Percentiles rank a stretch among this genome's conserved stretches.
Conservation (phyloP, 2,797 vertebrate species). For the Lerista edwardsae region DNA sequence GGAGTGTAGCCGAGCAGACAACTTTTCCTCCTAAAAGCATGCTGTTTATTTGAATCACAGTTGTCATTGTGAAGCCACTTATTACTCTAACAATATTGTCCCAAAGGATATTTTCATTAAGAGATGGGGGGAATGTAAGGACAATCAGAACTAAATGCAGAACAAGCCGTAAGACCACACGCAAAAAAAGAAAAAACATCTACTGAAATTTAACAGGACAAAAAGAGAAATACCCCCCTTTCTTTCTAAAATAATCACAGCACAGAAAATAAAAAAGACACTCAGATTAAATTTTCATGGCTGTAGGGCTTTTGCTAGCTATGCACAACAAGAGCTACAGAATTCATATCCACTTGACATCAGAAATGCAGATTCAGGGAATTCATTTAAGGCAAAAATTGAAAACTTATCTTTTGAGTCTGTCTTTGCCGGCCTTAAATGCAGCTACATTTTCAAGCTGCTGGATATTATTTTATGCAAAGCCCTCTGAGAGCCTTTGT, state of each 20-base stretch:
- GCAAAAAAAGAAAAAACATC: constrained; percentile 28
- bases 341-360: constrained; percentile 67
- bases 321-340: constrained; percentile 58
- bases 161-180: constrained; percentile 39
- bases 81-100: constrained; percentile 55
- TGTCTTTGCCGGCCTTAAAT: constrained; percentile 68
- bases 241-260: constrained; percentile 32
- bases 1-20: constrained; percentile 41
- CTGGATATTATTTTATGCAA: constrained; percentile 69
- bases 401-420: constrained; percentile 69
- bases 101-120: constrained; percentile 54
- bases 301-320: constrained; percentile 66
- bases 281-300: constrained; percentile 65
- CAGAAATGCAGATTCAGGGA: constrained; percentile 75
- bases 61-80: constrained; percentile 52
- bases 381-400: constrained; percentile 71
- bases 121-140: constrained; percentile 39
- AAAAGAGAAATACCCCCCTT: constrained; percentile 24
- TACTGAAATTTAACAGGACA: constrained; percentile 49
- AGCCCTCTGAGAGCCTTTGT: constrained; percentile 68
- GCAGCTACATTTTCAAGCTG: constrained; percentile 70
- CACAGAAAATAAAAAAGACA: constrained; percentile 59
- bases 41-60: constrained; percentile 48
- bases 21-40: constrained; percentile 56
- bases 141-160: constrained; percentile 49